phyloP scores from a whole-genome alignment of 2,113 vertebrate genomes.

The Pogona vitticeps region DNA sequence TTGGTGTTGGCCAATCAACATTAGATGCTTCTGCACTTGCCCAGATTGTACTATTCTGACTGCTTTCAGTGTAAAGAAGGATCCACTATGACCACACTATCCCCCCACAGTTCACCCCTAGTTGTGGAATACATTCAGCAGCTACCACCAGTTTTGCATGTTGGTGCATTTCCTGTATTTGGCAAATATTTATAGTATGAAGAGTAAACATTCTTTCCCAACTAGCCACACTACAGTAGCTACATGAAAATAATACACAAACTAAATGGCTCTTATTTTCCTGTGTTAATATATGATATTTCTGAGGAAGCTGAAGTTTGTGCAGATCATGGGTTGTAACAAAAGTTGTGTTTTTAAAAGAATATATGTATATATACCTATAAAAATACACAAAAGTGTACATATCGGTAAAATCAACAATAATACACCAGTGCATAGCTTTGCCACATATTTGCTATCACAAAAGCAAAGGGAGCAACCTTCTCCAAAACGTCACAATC shows the following conservation, averaged over 20 bases:
- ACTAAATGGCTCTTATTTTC: background rate
- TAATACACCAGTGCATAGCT: background rate
- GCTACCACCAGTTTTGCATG: background rate
- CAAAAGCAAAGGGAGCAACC: background rate
- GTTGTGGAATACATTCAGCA: background rate
- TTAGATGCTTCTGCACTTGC: background rate
- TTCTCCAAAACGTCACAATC: background rate
- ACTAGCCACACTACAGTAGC: background rate
- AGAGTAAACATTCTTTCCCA: background rate
- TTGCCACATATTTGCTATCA: background rate
- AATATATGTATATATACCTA: background rate
- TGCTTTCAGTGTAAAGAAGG: background rate
- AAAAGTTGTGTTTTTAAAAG: background rate
- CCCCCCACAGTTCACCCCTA: background rate
- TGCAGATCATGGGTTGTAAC: background rate
- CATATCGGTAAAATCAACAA: background rate
- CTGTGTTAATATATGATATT: background rate
- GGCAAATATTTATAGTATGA: background rate
- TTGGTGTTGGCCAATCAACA: background rate
- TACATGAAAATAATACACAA: background rate
- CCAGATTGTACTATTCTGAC: background rate
- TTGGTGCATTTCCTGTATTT: background rate
- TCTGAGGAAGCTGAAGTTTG: background rate
- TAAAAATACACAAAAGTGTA: background rate
- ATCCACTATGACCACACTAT: background rate